Percentiles rank a stretch among this genome's conserved stretches.
Conservation (phyloP, 2,113 vertebrate genomes). For the human region DNA sequence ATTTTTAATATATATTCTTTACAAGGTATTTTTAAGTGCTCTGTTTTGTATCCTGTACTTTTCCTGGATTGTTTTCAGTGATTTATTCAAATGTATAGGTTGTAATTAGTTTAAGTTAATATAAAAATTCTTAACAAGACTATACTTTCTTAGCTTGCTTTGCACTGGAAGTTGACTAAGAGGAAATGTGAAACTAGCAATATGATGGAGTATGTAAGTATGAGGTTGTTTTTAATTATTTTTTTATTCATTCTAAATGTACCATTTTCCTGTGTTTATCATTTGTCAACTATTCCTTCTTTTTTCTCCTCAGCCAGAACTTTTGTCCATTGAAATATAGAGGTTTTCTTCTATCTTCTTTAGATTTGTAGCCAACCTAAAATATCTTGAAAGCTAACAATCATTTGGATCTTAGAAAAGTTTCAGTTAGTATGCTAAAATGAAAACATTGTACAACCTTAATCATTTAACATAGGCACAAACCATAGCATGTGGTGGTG, state of each 20-base stretch:
- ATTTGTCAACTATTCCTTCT: not conserved
- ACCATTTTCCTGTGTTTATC: not conserved
- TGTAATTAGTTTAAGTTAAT: constrained; percentile 58
- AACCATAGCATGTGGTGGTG: not conserved
- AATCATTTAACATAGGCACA: not conserved
- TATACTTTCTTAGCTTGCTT: constrained; percentile 91
- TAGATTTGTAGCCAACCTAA: constrained; percentile 47
- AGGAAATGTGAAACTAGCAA: constrained; percentile 99
- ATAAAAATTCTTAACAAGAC: constrained; percentile 57
- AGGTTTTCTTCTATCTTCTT: constrained; percentile 34
- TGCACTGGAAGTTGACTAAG: constrained; percentile 99
- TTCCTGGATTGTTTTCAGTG: constrained; percentile 21
- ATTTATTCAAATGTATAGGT: constrained; percentile 33
- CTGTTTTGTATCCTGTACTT: not conserved
- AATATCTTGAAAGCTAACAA: constrained; percentile 52
- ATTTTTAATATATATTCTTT: constrained; percentile 30
- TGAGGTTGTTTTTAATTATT: constrained; percentile 41
- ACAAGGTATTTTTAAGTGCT: constrained; percentile 35
- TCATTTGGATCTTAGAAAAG: constrained; percentile 4
- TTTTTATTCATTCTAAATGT: not conserved
- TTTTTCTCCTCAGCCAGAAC: constrained; percentile 44
- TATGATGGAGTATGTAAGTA: constrained; percentile 98
- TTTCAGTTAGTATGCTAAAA: not conserved
- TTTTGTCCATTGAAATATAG: constrained; percentile 7
- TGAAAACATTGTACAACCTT: constrained; percentile 11